phyloP scores from a whole-genome alignment of 2,113 vertebrate species.

The Campylomormyrus tamandua region DNA sequence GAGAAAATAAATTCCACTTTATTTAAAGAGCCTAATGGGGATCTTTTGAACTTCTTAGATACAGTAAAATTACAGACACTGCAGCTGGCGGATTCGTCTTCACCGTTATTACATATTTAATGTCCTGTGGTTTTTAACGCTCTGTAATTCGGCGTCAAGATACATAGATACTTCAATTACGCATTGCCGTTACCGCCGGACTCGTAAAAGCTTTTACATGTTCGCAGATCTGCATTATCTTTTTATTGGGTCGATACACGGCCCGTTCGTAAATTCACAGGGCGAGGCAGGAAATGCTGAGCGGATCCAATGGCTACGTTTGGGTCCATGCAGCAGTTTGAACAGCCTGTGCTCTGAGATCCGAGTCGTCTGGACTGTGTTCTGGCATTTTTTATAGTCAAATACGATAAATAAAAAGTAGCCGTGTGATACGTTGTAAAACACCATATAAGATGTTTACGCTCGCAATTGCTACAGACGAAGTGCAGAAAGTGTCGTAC shows the following conservation, averaged over 20 bases:
- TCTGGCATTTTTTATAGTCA: conserved; percentile 28
- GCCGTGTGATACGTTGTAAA: neutral
- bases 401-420: neutral
- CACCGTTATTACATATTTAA: conserved; percentile 5
- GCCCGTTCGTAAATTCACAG: neutral
- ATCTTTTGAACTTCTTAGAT: conserved; percentile 64
- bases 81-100: conserved; percentile 34
- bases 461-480: neutral
- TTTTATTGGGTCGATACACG: neutral
- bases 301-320: neutral
- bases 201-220: neutral
- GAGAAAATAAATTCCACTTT: conserved; percentile 59
- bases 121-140: conserved; percentile 1
- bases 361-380: conserved; percentile 20
- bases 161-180: conserved; percentile 2
- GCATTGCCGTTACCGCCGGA: neutral
- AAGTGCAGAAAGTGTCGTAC: neutral
- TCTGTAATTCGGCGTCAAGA: conserved; percentile 3
- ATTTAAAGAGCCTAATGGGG: conserved; percentile 68
- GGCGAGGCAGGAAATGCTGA: neutral
- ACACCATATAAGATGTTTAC: neutral
- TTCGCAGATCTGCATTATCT: neutral
- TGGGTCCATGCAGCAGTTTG: neutral
- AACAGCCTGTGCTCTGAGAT: neutral
- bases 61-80: conserved; percentile 57